Conservation (phyloP, 2,888 invertebrate species). For the Lasioglossum lativentre region DNA sequence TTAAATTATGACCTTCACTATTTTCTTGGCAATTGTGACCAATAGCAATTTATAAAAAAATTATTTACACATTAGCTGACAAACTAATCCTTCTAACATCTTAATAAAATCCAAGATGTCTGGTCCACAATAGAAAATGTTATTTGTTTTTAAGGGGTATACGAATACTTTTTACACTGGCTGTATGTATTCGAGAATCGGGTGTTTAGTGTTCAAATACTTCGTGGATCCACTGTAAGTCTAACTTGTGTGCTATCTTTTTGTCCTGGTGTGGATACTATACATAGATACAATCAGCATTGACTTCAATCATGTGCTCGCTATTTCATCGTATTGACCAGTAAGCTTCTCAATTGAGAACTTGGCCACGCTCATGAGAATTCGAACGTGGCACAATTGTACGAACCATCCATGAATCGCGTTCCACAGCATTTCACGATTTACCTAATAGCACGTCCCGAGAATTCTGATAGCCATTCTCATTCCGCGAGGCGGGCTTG, state of each 20-base stretch:
- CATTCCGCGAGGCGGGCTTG: slow-evolving; percentile 56
- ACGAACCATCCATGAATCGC: slow-evolving; percentile 51
- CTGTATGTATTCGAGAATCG: no score
- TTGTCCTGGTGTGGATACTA: not conserved
- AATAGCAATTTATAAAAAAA: no score
- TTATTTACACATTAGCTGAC: no score
- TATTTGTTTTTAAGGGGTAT: no score
- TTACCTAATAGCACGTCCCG: slow-evolving; percentile 78
- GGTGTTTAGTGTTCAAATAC: no score
- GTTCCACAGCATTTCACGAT: slow-evolving; percentile 75
- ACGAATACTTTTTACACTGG: no score
- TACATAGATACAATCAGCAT: not conserved
- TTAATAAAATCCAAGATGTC: no score
- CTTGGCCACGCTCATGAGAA: slow-evolving; percentile 69
- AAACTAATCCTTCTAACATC: no score
- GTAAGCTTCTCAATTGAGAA: slow-evolving; percentile 57
- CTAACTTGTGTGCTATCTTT: not conserved
- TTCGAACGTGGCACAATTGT: slow-evolving; percentile 74
- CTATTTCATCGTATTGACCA: slow-evolving; percentile 68
- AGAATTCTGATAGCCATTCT: slow-evolving; percentile 77
- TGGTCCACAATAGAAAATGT: no score
- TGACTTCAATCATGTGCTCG: slow-evolving; percentile 55
- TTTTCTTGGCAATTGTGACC: no score
- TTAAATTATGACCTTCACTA: no score
- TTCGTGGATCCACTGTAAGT: not conserved